Evolutionary conservation across 2,113 vertebrate genomes (phyloP), one percentile per base, ranked within the genome.

Genomic region (Okapia johnstoni): DNA sequence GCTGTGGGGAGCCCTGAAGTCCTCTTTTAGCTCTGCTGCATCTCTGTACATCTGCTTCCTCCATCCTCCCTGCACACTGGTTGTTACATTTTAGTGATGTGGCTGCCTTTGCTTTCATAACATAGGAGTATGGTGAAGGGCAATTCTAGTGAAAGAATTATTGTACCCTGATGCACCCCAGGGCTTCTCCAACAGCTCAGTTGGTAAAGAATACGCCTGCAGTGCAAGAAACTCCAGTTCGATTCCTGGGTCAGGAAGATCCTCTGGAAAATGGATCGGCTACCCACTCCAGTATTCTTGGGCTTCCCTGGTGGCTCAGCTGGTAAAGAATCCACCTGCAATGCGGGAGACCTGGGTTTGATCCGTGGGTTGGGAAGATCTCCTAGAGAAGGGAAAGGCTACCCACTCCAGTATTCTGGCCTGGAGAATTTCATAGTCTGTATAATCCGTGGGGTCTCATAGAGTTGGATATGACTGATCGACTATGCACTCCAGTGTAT

Each of bases 1-100:
- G 1, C 25, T 5, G 0, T 7, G 7, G 77, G 77, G 89, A 52
- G 25, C 50, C 3, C 33, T 0, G 30, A 57, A 15, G 23, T 28
- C 73, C 52, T 50, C 12, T 14, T 43, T 30, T 46, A 13, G 52
- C 61, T 25, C 17, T 1, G 2, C 33, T 14, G 40, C 36, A 26
- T 33, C 55, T 50, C 52, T 33, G 17, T 15, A 26, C 60, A 33
- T 86, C 36, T 52, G 54, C 30, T n/a, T 40, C 54, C 36, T 81
- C 36, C 85, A 40, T 50, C 54, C n/a, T 86, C 36, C 8, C 26
- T 26, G 48, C n/a, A 36, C 15, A 7, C 23, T 54, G 76, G 4
- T 2, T 36, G 21, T 81, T 66, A 14, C 15, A 1, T 58, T 48
- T 58, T 40, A 21, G 57, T 15, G 13, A 14, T 77, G 15, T 7